Base-by-base conservation (phyloP, 2,888 invertebrate genomes). In the Pterostichus madidus region DNA sequence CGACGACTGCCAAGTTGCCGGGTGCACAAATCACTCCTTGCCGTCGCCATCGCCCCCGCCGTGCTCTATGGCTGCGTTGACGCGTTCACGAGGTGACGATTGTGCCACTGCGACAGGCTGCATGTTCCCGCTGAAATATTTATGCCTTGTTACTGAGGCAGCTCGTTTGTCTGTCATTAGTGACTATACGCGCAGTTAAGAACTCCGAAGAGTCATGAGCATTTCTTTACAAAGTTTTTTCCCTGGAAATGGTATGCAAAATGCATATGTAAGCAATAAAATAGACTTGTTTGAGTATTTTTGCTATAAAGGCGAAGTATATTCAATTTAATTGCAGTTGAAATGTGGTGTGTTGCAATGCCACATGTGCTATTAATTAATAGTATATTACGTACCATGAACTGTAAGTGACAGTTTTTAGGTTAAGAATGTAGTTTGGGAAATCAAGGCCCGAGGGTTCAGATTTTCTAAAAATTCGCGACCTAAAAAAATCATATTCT, bases 151-250 rank as follows among this genome's bases (percentile, higher is more conserved):
- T 53, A 77, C 59, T 15, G 56, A 59, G 75, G 17, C 53, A 17
- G 11, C 77, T 77, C 77, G 77, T 77, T 77, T 77, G 77, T 77
- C 77, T 77, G 77, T 77, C 77, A 77, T 77, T 77, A 77, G 56
- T 71, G 46, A 11, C 39, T 64, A 24, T 64, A 71, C 46, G 71
- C 5, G 15, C 56, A 10, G 44, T 15, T 44, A 44, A 71, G 71
- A 46, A 71, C 17, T 0, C 71, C 7, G 8, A 17, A 56, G 56
- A 56, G 31, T 56, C 56, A 56, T 56, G 56, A 17, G 17, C 56
- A 24, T 56, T 56, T 56, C 17, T 17, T 49, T 56, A 56, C 17
- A 17, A 11, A 52, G 8, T 11, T 56, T 56, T 56, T 56, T 56
- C 13, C 5, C 17, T 15, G 17, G 6, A 17, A 56, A 17, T 56